These are phyloP conservation scores for Lutjanus campechanus DNA, from an alignment of 2,797 vertebrate genomes.

Conservation along the genomic window DNA sequence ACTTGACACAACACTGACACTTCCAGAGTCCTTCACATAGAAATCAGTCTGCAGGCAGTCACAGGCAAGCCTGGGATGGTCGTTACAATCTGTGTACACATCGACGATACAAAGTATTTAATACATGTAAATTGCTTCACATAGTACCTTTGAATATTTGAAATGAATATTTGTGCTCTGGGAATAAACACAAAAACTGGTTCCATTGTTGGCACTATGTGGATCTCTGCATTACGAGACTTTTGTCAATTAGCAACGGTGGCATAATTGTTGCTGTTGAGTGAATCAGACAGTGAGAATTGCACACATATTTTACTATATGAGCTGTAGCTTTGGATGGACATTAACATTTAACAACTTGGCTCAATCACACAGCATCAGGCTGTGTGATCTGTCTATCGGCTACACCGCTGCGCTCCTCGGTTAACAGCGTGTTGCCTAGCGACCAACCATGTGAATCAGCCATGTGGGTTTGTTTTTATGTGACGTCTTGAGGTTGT, in stretches of 20 bases:
- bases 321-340: not conserved
- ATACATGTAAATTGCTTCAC: no score
- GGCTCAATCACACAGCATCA: not conserved
- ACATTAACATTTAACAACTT: constrained; percentile 29
- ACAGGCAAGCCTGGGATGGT: no score
- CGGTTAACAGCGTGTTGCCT: constrained; percentile 29
- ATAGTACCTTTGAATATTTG: no score
- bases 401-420: not conserved
- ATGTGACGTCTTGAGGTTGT: constrained; percentile 23
- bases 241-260: not conserved
- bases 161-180: not conserved
- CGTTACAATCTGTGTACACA: no score
- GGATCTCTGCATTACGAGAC: not conserved
- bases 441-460: constrained; percentile 33
- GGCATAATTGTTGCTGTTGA: not conserved
- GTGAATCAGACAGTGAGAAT: not conserved
- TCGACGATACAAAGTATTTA: no score
- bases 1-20: no score
- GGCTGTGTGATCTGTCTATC: not conserved
- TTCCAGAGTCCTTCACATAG: no score
- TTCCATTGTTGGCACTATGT: not conserved
- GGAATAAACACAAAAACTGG: not conserved
- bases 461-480: constrained; percentile 18
- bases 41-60: no score
- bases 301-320: not conserved